Percentiles rank a stretch among this genome's conserved stretches.
These are phyloP conservation scores for Uloborus plumipes DNA, from an alignment of 2,888 invertebrate genomes.

Conservation along the genomic window DNA sequence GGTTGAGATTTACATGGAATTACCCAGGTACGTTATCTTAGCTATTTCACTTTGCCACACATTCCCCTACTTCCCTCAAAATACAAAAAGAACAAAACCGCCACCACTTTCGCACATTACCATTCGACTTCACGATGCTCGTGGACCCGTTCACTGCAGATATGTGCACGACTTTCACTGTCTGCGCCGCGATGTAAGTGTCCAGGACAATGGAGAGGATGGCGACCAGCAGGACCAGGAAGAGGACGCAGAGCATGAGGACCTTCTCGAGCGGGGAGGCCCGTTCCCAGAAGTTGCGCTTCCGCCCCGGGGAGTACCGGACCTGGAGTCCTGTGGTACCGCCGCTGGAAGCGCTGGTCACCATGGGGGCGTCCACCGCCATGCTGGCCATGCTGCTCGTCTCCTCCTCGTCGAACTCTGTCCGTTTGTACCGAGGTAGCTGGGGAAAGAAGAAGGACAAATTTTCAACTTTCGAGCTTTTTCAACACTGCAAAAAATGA, in stretches of 20 bases:
- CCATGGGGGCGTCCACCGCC: conserved; percentile 66
- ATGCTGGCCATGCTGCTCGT: conserved; percentile 67
- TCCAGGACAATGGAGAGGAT: conserved; percentile 61
- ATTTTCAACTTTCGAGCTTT: not conserved
- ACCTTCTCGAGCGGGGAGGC: conserved; percentile 67
- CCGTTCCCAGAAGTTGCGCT: conserved; percentile 66
- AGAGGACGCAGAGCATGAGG: conserved; percentile 59
- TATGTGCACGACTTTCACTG: conserved; percentile 55
- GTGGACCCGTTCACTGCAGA: conserved; percentile 19
- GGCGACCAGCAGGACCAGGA: conserved; percentile 64
- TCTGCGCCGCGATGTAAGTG: conserved; percentile 22
- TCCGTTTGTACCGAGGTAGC: conserved; percentile 67
- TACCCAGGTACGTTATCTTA: too few relatives aligned
- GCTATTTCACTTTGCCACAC: too few relatives aligned
- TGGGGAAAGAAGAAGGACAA: conserved; percentile 18
- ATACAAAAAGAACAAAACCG: too few relatives aligned
- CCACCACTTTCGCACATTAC: not conserved
- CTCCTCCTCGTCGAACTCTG: conserved; percentile 68
- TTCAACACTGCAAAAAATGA: too few relatives aligned
- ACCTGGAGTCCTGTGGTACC: conserved; percentile 45
- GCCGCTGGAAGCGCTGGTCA: conserved; percentile 17
- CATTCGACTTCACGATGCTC: conserved; percentile 5
- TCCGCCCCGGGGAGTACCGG: conserved; percentile 52
- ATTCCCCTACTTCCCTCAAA: too few relatives aligned
- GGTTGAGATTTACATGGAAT: too few relatives aligned